Conservation (phyloP, 2,888 invertebrate genomes). For the Eumacrocentrus americanus region DNA sequence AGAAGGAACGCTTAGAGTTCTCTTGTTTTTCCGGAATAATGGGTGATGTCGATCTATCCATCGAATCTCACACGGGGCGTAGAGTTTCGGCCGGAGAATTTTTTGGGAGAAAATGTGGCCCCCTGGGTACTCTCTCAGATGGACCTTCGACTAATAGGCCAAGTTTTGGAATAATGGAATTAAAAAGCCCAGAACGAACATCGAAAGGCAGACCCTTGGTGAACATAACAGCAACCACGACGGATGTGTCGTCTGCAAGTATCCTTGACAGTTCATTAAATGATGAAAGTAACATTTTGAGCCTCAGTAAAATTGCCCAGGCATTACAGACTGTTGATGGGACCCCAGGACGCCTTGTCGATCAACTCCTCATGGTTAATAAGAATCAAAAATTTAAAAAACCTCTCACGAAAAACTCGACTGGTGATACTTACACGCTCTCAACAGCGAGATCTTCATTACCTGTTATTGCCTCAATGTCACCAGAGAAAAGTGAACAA, state of each 20-base stretch:
- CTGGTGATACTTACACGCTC: conserved; percentile 34
- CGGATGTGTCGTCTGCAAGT: neutral
- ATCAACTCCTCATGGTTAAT: conserved; percentile 51
- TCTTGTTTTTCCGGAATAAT: conserved; percentile 57
- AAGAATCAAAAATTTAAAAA: conserved; percentile 29
- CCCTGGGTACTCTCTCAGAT: conserved; percentile 50
- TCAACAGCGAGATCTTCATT: conserved; percentile 29
- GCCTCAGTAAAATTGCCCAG: conserved; percentile 52
- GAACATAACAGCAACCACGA: conserved; percentile 45
- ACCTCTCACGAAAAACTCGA: conserved; percentile 18
- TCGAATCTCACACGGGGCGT: conserved; percentile 50
- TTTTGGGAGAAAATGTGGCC: conserved; percentile 61
- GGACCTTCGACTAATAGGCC: conserved; percentile 40
- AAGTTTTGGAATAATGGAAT: conserved; percentile 45
- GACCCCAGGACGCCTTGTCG: conserved; percentile 52
- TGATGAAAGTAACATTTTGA: conserved; percentile 44
- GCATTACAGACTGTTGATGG: conserved; percentile 47
- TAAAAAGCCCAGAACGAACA: conserved; percentile 46
- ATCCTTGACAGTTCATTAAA: neutral
- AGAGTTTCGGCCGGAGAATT: conserved; percentile 61
- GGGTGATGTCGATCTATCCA: conserved; percentile 51
- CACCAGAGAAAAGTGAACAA: conserved; percentile 12
- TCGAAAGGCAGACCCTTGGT: conserved; percentile 43
- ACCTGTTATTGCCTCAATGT: conserved; percentile 18
- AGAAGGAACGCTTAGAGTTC: conserved; percentile 50